A percentile compares a stretch with the other conserved stretches of the same genome.
These are phyloP conservation scores for Acleris cristana DNA, from an alignment of 2,888 invertebrate genomes.

Conservation along the genomic window DNA sequence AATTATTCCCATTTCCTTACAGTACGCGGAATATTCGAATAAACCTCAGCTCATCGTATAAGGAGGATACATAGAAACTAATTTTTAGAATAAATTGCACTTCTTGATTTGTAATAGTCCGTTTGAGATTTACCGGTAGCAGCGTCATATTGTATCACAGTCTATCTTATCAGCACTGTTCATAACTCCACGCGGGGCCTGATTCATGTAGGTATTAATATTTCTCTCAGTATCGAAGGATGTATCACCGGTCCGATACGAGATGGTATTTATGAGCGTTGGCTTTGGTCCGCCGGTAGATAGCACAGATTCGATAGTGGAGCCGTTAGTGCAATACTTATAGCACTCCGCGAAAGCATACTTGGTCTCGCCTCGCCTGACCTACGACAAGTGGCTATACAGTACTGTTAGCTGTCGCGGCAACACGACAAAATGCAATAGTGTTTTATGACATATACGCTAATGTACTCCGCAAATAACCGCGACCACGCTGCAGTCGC, in stretches of 20 bases:
- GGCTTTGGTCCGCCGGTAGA: slow-evolving; percentile 60
- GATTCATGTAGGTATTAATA: slow-evolving; percentile 64
- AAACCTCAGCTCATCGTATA: slow-evolving; percentile 12
- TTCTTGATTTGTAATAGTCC: slow-evolving; percentile 15
- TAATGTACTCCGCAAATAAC: slow-evolving; percentile 39
- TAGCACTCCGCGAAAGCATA: slow-evolving; percentile 48
- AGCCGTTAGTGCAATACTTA: slow-evolving; percentile 56
- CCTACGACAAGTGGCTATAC: slow-evolving; percentile 49
- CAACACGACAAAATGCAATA: slow-evolving; percentile 42
- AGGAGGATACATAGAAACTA: neutral
- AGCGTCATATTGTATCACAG: slow-evolving; percentile 39
- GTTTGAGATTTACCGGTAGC: slow-evolving; percentile 35
- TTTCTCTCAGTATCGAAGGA: slow-evolving; percentile 73
- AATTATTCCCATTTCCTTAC: slow-evolving; percentile 20
- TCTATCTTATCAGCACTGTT: slow-evolving; percentile 62
- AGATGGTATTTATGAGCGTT: slow-evolving; percentile 72
- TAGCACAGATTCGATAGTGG: slow-evolving; percentile 60
- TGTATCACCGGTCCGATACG: slow-evolving; percentile 69
- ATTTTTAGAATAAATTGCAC: slow-evolving; percentile 25
- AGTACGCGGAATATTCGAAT: slow-evolving; percentile 7
- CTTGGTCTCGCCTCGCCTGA: slow-evolving; percentile 49
- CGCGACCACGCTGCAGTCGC: slow-evolving; percentile 9
- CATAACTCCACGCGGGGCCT: slow-evolving; percentile 64
- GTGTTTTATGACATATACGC: slow-evolving; percentile 42
- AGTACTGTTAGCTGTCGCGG: slow-evolving; percentile 38